Percentiles rank a stretch among this genome's conserved stretches.
phyloP scores from a whole-genome alignment of 1,140 invertebrate species.

The Marisa cornuarietis region DNA sequence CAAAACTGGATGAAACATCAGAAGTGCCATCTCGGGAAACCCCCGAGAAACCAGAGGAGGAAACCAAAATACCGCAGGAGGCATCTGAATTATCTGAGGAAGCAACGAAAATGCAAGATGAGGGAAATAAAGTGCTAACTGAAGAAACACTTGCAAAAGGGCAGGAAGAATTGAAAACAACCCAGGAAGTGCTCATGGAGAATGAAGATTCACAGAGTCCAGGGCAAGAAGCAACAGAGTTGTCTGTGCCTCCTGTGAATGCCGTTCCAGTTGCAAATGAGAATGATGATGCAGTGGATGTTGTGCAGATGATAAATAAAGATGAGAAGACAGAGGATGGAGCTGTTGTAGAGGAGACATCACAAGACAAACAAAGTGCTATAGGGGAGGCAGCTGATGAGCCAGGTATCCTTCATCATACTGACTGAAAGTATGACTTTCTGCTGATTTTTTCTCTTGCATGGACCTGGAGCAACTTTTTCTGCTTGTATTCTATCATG shows the following conservation, averaged over 20 bases:
- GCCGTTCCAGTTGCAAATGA: background rate
- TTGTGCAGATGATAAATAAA: background rate
- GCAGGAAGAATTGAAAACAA: background rate
- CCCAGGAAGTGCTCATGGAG: background rate
- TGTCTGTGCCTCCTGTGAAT: background rate
- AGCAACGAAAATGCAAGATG: background rate
- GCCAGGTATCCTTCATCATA: too few species aligned
- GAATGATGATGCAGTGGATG: background rate
- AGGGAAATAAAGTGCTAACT: background rate
- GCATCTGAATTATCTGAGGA: background rate
- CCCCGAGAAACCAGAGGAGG: background rate
- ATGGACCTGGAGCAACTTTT: too few species aligned
- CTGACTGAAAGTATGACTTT: too few species aligned
- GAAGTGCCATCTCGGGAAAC: background rate
- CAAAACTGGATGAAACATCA: slow-evolving; percentile 23
- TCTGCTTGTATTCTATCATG: too few species aligned
- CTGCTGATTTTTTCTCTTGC: too few species aligned
- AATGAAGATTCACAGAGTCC: background rate
- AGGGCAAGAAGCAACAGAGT: background rate
- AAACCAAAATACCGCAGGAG: background rate
- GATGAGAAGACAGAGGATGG: slow-evolving; percentile 16
- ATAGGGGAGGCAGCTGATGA: background rate
- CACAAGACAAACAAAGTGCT: background rate
- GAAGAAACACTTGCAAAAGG: slow-evolving; percentile 6
- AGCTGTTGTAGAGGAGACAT: slow-evolving; percentile 1